Base-by-base conservation (phyloP, 2,888 invertebrate genomes). In the Papilio elwesi region DNA sequence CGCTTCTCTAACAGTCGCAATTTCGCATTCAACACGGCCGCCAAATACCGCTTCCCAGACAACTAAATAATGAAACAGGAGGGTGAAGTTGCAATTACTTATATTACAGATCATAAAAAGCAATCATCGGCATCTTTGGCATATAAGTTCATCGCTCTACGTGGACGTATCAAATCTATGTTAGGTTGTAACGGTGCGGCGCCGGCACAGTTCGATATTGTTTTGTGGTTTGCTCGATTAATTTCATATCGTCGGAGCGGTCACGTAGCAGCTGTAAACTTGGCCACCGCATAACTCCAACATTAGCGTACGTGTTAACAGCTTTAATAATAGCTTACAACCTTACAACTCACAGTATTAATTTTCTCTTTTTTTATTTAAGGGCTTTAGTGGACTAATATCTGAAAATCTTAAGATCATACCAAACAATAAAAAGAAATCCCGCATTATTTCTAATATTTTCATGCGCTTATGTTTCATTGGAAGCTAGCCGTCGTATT, bases 161-260 rank as follows among this genome's bases (percentile, higher is more conserved):
- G 76, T 70, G 57, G 69, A 63, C 64, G 65, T 64, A 68, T 75
- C 71, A 70, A 66, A 74, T 65, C 76, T 70, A 78, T 78, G 76
- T 59, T 55, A 43, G 10, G 74, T 77, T 74, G 74, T 83, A 86
- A 86, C 86, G 85, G 85, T 79, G 75, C 80, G 85, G 84, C 86
- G 79, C 80, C 81, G 82, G 79, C 79, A 71, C 76, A 74, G 78
- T 83, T 81, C 79, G 76, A 82, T 85, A 84, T 87, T 85, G 85
- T 87, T 87, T 87, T 84, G 85, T 83, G 83, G 82, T 84, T 80
- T 73, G 74, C 82, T 82, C 84, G 85, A 89, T 88, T 86, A 87
- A 85, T 86, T 85, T 82, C 79, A 82, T 80, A 79, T 82, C 80
- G 77, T 80, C 79, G 76, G 76, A 77, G 76, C 76, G 62, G 68